Conservation (phyloP, 2,113 vertebrate species). For the Callionymus lyra region DNA sequence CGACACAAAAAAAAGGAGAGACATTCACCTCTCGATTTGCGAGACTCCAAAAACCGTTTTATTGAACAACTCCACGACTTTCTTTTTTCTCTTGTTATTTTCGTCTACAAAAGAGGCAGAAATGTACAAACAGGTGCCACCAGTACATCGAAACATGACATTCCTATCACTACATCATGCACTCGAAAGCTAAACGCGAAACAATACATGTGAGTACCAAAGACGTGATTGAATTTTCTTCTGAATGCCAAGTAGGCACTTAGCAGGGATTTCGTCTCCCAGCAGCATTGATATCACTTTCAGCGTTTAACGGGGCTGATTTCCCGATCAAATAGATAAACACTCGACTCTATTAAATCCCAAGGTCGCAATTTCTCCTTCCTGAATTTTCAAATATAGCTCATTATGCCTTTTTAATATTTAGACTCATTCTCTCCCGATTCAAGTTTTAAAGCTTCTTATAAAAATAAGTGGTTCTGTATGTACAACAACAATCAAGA, state of each 20-base stretch:
- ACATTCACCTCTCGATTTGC: no score
- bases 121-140: conserved; percentile 72
- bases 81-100: conserved; percentile 19
- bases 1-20: no score
- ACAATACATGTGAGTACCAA: conserved; percentile 38
- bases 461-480: conserved; percentile 70
- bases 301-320: conserved; percentile 23
- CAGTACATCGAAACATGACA: conserved; percentile 64
- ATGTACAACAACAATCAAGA: conserved; percentile 52
- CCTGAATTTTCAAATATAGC: conserved; percentile 22
- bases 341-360: conserved; percentile 29
- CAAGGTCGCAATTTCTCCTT: conserved; percentile 31
- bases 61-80: no score
- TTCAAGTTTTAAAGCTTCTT: conserved; percentile 56
- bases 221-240: conserved; percentile 39
- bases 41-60: no score
- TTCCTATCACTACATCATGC: conserved; percentile 60
- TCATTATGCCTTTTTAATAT: conserved; percentile 21
- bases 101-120: conserved; percentile 63
- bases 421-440: conserved; percentile 16
- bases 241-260: conserved; percentile 40
- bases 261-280: conserved; percentile 35
- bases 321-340: conserved; percentile 33
- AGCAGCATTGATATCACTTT: conserved; percentile 37
- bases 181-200: conserved; percentile 49